These are phyloP conservation scores for Fabriciana adippe DNA, from an alignment of 2,888 invertebrate genomes.

Conservation along the genomic window DNA sequence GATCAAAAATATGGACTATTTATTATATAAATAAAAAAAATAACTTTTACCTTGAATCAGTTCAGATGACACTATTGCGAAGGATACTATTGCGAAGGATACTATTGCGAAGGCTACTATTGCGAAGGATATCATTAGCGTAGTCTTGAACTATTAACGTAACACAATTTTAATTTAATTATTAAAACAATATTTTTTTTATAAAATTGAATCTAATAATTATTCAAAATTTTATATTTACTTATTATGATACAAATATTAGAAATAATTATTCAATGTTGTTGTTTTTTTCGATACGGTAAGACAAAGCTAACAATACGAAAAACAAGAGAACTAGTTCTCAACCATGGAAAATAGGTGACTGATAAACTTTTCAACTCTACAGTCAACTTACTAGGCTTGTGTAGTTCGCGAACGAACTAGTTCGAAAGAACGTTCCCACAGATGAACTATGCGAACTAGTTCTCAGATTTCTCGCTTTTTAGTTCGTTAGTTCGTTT, in stretches of 20 bases:
- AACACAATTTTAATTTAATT: not conserved
- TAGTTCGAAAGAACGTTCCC: no score
- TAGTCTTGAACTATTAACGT: slow-evolving; percentile 6
- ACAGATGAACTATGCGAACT: no score
- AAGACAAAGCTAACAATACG: not conserved
- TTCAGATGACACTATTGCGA: slow-evolving; percentile 5
- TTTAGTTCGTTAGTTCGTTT: no score
- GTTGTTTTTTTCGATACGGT: not conserved
- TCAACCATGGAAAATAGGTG: no score
- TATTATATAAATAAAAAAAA: not conserved
- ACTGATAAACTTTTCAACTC: no score
- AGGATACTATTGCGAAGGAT: slow-evolving; percentile 9
- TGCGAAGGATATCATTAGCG: slow-evolving; percentile 19
- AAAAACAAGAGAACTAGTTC: no score
- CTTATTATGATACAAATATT: not conserved
- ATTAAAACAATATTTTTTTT: not conserved
- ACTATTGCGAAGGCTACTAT: slow-evolving; percentile 18
- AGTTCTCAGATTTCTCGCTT: no score
- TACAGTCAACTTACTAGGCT: no score
- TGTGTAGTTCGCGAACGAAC: no score
- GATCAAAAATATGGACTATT: no score
- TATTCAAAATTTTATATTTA: no score
- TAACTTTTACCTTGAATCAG: slow-evolving; percentile 20
- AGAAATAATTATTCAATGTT: not conserved
- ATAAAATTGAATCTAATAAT: not conserved